Conservation (phyloP, 2,113 vertebrate genomes). For the Sminthopsis crassicaudata region DNA sequence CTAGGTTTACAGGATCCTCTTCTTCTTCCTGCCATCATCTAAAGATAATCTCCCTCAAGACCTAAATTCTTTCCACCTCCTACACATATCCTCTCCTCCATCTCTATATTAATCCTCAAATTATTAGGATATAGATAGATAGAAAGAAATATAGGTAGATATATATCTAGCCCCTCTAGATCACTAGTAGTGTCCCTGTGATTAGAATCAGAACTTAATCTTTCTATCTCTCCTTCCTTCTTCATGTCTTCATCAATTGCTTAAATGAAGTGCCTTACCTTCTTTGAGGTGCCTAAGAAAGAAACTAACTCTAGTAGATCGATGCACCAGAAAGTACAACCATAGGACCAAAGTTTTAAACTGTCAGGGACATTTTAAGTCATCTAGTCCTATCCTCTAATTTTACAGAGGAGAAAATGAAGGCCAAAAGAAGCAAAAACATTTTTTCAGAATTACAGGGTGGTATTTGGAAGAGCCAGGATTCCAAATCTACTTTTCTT, state of each 20-base stretch:
- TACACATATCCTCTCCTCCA: neutral
- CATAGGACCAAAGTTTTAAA: neutral
- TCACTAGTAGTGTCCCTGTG: neutral
- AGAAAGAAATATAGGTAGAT: too few relatives aligned
- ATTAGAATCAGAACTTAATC: neutral
- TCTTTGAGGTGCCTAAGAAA: neutral
- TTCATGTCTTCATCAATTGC: neutral
- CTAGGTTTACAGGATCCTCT: neutral
- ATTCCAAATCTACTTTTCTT: neutral
- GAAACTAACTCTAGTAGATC: neutral
- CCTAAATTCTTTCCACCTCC: neutral
- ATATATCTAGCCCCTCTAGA: neutral
- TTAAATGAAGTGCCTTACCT: neutral
- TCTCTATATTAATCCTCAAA: neutral
- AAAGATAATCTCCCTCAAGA: neutral
- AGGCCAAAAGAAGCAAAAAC: neutral
- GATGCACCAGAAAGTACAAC: neutral
- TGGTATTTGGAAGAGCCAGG: neutral
- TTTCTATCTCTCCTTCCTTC: neutral
- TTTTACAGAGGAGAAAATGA: neutral
- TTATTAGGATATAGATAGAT: too few relatives aligned
- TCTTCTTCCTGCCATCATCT: neutral
- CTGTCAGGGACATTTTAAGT: neutral
- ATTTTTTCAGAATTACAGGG: neutral
- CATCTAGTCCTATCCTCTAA: neutral